Evolutionary conservation across 1,140 invertebrate genomes (phyloP), one percentile per base, ranked within the genome.

Genomic region (Triops longicaudatus): DNA sequence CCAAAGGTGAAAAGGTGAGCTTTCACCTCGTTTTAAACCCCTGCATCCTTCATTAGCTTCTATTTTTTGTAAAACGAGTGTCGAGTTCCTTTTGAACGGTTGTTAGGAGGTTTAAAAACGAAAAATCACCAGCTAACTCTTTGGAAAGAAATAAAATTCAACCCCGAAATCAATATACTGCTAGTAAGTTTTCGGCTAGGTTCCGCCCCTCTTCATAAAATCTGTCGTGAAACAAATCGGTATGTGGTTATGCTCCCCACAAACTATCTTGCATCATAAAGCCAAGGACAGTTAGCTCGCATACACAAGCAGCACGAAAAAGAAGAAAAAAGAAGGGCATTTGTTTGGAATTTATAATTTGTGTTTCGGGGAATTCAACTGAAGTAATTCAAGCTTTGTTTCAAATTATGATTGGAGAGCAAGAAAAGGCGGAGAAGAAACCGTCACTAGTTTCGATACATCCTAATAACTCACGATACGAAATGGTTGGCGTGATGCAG

Each of bases 1-100:
- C 50, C 22, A 63, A 63, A 63, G 50, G 50, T 63, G 50, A n/a
- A 63, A 9, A 63, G 50, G 50, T 63, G 50, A 63, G 50, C 50
- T 63, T 63, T 63, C n/a, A 22, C 50, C 50, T 63, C 50, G 22
- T 63, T 63, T 37, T 63, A 63, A 63, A 63, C 14, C 50, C 17
- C 10, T 6, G 50, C 50, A 63, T 22, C 50, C 50, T 63, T 63
- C 50, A 63, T 63, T 63, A 63, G 50, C 50, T 63, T 63, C 50
- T 22, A 63, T 63, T 63, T 63, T 63, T 63, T 22, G 31, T 37
- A 37, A 37, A 37, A 2, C 7, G 31, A 37, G 31, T 37, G 31
- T 37, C 31, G 31, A 37, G 31, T 37, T 37, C 31, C 31, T 7
- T 37, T 37, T 37, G 31, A 37, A 37, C 31, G 31, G 31, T 37